Base-by-base conservation (phyloP, 1,140 invertebrate genomes). In the Drosophila bocki region DNA sequence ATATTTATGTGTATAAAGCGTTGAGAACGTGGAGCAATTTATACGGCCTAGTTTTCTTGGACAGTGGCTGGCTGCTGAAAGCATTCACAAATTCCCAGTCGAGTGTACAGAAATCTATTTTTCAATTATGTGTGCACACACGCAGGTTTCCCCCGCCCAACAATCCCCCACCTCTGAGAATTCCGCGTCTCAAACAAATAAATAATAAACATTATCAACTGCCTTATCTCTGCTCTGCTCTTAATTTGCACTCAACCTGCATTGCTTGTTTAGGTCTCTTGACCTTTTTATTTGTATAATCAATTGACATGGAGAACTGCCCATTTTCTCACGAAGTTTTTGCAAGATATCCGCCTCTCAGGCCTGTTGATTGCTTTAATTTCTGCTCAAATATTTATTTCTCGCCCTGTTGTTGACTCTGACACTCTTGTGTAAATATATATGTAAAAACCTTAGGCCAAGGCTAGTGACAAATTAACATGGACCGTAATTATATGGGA, bases 1-100 rank as follows among this genome's bases (percentile, higher is more conserved):
- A 61, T 61, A 35, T 70, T 19, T 61, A 22, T 70, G 12, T 37
- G 13, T 56, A 13, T 15, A 15, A 13, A 37, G 13, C 33, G 7
- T 41, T 33, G 33, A 75, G 57, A 82, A 68, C 80, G 64, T 78
- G 64, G 78, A 81, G 39, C 64, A 75, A 69, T 82, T 64, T 54
- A 44, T 75, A 68, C 70, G 83, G 75, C 83, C 79, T 82, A 85
- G 71, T 57, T 87, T 78, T 78, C 70, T 74, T 86, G 78, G 68
- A 86, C 82, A 56, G 53, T 35, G 70, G 78, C 82, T 78, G 78
- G 56, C 75, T 9, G 68, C 35, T 57, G 29, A 51, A 60, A 60
- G 45, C 54, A 72, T 72, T 68, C 70, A 72, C 68, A 60, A 60
- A 37, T 72, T 60, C 39, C 19, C 63, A 70, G 48, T 51, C 33